A percentile compares a stretch with the other conserved stretches of the same genome.
Conservation (phyloP, 2,797 vertebrate genomes). For the Alcedo atthis region DNA sequence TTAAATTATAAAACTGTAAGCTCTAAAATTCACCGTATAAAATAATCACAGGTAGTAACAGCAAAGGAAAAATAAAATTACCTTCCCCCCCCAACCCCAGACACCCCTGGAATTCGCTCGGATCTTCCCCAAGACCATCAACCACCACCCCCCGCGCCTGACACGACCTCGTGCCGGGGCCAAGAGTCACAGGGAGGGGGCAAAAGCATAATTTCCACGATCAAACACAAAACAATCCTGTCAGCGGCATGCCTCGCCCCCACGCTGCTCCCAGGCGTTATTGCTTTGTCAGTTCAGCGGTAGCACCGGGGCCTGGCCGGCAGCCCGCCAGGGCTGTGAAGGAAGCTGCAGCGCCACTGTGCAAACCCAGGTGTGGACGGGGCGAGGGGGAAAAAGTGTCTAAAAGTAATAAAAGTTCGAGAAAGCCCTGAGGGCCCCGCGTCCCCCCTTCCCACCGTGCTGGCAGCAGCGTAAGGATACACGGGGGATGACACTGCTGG, state of each 20-base stretch:
- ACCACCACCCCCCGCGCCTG: not conserved
- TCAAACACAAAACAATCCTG: not conserved
- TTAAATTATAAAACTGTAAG: slow-evolving; percentile 49
- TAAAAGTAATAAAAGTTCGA: not conserved
- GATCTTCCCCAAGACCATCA: not conserved
- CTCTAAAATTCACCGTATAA: slow-evolving; percentile 49
- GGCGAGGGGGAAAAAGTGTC: not conserved
- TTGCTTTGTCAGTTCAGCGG: slow-evolving; percentile 38
- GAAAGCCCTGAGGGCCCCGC: not conserved
- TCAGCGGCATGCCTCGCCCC: not conserved
- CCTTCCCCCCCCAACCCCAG: not conserved
- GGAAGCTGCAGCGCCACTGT: not conserved
- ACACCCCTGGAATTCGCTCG: not conserved
- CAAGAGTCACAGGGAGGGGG: not conserved
- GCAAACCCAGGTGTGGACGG: not conserved
- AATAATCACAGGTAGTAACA: slow-evolving; percentile 32
- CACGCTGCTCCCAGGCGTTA: slow-evolving; percentile 23
- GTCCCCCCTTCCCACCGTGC: rapidly evolving
- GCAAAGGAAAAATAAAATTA: not conserved
- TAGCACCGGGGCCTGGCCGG: not conserved
- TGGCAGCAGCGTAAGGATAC: not conserved
- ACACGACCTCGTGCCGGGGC: rapidly evolving
- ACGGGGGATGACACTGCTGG: not conserved
- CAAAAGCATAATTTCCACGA: not conserved
- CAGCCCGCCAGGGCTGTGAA: not conserved